Base-by-base conservation (phyloP, 1,140 invertebrate genomes). In the Cydia fagiglandana region DNA sequence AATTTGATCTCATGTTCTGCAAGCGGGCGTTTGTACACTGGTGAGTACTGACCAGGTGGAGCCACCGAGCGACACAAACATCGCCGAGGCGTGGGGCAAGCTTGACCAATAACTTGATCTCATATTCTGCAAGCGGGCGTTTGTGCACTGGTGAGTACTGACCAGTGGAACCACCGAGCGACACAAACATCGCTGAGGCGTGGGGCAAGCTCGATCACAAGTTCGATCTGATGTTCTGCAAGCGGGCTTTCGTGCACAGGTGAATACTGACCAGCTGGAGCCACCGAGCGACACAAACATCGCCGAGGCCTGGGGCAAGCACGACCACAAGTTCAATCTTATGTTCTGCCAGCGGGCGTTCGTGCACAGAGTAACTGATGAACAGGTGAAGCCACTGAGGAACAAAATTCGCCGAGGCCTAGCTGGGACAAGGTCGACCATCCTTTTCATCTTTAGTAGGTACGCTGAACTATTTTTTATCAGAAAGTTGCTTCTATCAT, bases 281-380 rank as follows among this genome's bases (percentile, higher is more conserved):
- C 17, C 96, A 0, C 96, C 96, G 80, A 96, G 97, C 73, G 13
- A 47, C 45, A 47, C 34, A 7, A 38, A 0, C 7, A 38, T 38
- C 34, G 95, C 95, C 10, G 96, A 96, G 85, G 96, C 96, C 28
- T 97, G 96, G 94, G 94, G 94, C 64, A 94, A 96, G 78, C 92
- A 96, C 17, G 94, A 96, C 86, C 95, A 96, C 88, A 97, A 97
- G 89, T 97, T 97, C 85, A 96, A 97, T 88, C 91, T 97, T 77
- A 97, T 97, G 96, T 97, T 96, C 91, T 94, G 95, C 74, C 97
- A 97, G 87, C 92, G 96, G 17, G 96, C 96, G 20, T 97, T 97
- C 81, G 96, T 96, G 47, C 96, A 96, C 84, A 96, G 95, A 45
- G 75, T 76, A 15, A 24, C 24, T 1, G 24, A 1, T 12, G 17